Evolutionary conservation across 2,797 vertebrate species (phyloP).

Genomic region (Eleutherodactylus coqui): DNA sequence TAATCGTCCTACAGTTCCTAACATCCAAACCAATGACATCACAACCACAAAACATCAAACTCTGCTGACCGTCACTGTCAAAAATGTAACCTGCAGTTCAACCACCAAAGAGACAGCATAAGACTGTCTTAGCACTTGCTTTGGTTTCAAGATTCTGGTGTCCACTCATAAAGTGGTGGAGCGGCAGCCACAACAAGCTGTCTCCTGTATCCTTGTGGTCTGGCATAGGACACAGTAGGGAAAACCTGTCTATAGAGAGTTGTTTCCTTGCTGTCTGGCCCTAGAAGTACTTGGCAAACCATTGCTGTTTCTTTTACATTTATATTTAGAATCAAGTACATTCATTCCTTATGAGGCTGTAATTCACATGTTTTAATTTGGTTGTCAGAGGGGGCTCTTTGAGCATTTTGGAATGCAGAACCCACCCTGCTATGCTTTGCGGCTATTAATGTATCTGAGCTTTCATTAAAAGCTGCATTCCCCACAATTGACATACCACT

Average conservation of each 20-base stretch:
- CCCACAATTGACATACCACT: slow-evolving; percentile 45
- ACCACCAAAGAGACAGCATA: slow-evolving; percentile 1
- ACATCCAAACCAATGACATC: too few species aligned
- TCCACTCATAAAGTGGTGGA: slow-evolving; percentile 32
- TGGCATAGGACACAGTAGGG: slow-evolving; percentile 41
- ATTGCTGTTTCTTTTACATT: slow-evolving; percentile 45
- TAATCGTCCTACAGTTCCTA: not conserved
- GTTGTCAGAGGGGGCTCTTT: slow-evolving; percentile 37
- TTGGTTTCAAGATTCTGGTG: slow-evolving; percentile 29
- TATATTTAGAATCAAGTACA: slow-evolving; percentile 48
- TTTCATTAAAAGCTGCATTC: slow-evolving; percentile 46
- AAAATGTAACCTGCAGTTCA: slow-evolving; percentile 18
- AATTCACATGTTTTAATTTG: slow-evolving; percentile 58
- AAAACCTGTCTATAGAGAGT: slow-evolving; percentile 58
- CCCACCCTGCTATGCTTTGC: slow-evolving; percentile 33
- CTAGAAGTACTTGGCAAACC: slow-evolving; percentile 48
- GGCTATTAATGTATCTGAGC: slow-evolving; percentile 47
- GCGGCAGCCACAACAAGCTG: slow-evolving; percentile 47
- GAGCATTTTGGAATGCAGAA: slow-evolving; percentile 13
- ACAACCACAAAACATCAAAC: not conserved
- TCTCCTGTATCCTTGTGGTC: slow-evolving; percentile 59
- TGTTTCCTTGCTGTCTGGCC: slow-evolving; percentile 59
- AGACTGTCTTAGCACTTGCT: slow-evolving; percentile 29
- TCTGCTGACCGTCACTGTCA: slow-evolving; percentile 25
- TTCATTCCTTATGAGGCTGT: slow-evolving; percentile 48